These are phyloP conservation scores for Apis laboriosa DNA, from an alignment of 1,140 invertebrate genomes.

Conservation along the genomic window DNA sequence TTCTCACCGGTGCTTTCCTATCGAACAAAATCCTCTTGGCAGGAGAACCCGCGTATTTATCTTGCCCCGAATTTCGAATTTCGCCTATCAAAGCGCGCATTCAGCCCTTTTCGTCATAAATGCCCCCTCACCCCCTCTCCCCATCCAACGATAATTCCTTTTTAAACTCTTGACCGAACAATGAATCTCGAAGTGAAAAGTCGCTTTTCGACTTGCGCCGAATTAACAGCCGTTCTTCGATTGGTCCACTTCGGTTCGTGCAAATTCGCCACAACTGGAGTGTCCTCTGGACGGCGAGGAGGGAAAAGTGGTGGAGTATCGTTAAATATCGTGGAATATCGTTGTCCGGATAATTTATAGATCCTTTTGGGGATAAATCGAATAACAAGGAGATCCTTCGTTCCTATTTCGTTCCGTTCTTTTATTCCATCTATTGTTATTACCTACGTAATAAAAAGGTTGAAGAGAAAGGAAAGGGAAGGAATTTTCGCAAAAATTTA, in stretches of 20 bases:
- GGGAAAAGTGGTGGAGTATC: background rate
- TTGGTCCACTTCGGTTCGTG: background rate
- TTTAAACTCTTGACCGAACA: conserved; percentile 12
- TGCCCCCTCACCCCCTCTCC: background rate
- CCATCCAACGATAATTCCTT: conserved; percentile 11
- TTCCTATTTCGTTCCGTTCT: no score
- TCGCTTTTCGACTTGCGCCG: background rate
- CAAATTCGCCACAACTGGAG: background rate
- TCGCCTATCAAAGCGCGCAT: background rate
- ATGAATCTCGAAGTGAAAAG: conserved; percentile 21
- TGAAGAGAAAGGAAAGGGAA: no score
- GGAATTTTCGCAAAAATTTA: no score
- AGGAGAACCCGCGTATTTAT: conserved; percentile 42
- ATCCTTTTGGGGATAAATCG: background rate
- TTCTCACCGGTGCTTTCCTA: conserved; percentile 65
- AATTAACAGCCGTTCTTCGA: background rate
- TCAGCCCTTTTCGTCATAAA: conserved; percentile 5
- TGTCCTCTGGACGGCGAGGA: background rate
- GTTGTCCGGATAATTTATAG: background rate
- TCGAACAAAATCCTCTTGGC: conserved; percentile 55
- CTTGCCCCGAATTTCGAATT: conserved; percentile 45
- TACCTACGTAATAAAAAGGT: no score
- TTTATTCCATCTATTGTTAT: no score
- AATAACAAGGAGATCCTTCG: background rate
- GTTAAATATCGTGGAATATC: background rate